Conservation (phyloP, 2,797 vertebrate genomes). For the Chrosomus eos region DNA sequence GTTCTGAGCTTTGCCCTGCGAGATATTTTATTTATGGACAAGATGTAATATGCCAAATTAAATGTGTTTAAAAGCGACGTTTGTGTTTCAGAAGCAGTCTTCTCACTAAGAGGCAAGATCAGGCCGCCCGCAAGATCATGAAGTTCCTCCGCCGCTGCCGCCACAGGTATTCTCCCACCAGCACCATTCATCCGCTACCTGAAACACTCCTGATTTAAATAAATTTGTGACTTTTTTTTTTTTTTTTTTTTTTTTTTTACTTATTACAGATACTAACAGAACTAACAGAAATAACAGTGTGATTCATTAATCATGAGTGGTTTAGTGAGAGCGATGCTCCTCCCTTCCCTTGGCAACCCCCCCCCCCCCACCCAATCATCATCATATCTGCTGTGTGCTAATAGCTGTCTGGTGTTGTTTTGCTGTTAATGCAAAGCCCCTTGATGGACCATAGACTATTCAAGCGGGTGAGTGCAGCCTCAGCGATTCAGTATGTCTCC, state of each 20-base stretch:
- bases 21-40: conserved; percentile 29
- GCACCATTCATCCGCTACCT: neutral
- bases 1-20: conserved; percentile 32
- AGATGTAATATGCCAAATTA: conserved; percentile 36
- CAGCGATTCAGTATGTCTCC: conserved; percentile 89
- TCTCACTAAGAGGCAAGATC: conserved; percentile 98
- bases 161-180: conserved; percentile 86
- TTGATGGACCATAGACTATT: conserved; percentile 99
- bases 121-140: conserved; percentile 99
- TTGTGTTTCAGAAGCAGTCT: conserved; percentile 89
- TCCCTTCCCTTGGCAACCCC: conserved; percentile 60
- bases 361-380: conserved; percentile 51
- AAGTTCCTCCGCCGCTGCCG: conserved; percentile 97
- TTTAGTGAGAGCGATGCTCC: conserved; percentile 52
- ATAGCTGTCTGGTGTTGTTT: conserved; percentile 99
- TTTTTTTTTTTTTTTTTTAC: neutral
- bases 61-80: neutral
- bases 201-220: conserved; percentile 16
- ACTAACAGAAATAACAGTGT: conserved; percentile 18
- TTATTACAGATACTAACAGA: neutral
- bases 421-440: conserved; percentile 98
- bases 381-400: conserved; percentile 89
- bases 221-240: neutral
- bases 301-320: conserved; percentile 28
- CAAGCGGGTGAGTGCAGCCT: conserved; percentile 99